Evolutionary conservation across 2,888 invertebrate genomes (phyloP).

Genomic region (Molanna angustata): DNA sequence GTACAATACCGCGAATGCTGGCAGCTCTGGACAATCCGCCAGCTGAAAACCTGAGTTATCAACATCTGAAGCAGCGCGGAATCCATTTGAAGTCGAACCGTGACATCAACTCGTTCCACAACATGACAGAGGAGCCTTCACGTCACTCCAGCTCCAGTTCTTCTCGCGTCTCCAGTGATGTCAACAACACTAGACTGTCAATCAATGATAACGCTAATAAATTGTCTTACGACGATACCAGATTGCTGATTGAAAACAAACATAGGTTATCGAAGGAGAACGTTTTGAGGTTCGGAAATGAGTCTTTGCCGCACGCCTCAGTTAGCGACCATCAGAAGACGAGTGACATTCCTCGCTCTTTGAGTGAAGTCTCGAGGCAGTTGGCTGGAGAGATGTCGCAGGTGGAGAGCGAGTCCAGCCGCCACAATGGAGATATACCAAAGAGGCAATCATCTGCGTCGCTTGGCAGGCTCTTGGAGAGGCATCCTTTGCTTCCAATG

Average conservation of each 20-base stretch:
- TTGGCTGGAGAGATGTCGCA: conserved; percentile 13
- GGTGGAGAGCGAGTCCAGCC: neutral
- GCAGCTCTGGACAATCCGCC: conserved; percentile 42
- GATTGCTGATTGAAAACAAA: conserved; percentile 33
- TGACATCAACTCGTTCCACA: conserved; percentile 49
- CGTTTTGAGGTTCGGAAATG: conserved; percentile 25
- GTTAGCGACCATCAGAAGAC: conserved; percentile 12
- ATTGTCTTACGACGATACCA: conserved; percentile 34
- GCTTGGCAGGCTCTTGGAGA: conserved; percentile 26
- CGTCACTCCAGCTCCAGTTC: conserved; percentile 43
- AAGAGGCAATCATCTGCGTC: conserved; percentile 27
- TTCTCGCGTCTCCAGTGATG: conserved; percentile 46
- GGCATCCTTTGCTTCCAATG: conserved; percentile 30
- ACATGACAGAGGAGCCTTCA: conserved; percentile 40
- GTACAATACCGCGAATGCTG: conserved; percentile 51
- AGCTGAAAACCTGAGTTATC: conserved; percentile 40
- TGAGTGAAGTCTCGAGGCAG: conserved; percentile 23
- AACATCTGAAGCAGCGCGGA: conserved; percentile 41
- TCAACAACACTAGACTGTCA: conserved; percentile 55
- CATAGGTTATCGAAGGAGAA: conserved; percentile 38
- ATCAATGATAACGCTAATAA: conserved; percentile 12
- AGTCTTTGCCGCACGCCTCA: conserved; percentile 19
- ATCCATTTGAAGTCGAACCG: conserved; percentile 46
- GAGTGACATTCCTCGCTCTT: conserved; percentile 21
- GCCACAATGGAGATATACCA: conserved; percentile 11